Conservation (phyloP, 1,140 invertebrate genomes). For the Hyles euphorbiae region DNA sequence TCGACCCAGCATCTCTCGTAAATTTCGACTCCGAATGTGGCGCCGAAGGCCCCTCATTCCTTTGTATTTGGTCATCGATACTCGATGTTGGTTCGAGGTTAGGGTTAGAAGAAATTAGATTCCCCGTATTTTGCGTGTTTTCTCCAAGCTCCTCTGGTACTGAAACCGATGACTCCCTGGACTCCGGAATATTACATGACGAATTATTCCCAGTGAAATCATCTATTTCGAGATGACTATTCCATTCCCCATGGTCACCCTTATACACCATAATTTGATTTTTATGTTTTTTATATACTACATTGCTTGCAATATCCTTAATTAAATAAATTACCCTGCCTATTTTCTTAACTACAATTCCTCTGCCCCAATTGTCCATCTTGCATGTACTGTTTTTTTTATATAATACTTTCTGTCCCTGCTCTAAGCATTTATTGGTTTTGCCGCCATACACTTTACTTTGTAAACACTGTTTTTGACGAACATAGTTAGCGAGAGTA, state of each 20-base stretch:
- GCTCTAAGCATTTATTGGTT: background rate
- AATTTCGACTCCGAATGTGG: background rate
- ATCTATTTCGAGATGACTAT: slow-evolving; percentile 3
- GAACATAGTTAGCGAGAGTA: slow-evolving; percentile 1
- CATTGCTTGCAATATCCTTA: background rate
- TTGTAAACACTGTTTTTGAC: background rate
- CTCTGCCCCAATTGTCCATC: too few species aligned
- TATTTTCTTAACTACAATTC: background rate
- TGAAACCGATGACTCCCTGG: background rate
- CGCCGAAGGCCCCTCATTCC: background rate
- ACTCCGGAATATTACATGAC: background rate
- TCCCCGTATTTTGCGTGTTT: background rate
- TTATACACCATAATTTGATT: slow-evolving; percentile 1
- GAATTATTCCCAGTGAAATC: background rate
- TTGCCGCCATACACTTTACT: background rate
- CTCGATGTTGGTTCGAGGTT: background rate
- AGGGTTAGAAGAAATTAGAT: background rate
- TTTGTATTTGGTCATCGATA: background rate
- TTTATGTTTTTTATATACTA: slow-evolving; percentile 4
- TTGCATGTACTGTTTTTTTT: too few species aligned
- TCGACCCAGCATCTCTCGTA: slow-evolving; percentile 1
- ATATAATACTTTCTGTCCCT: background rate
- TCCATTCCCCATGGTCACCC: slow-evolving; percentile 2
- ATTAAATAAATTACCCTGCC: slow-evolving; percentile 4
- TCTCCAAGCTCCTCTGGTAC: background rate